Percentiles rank a stretch among this genome's conserved stretches.
Evolutionary conservation across 2,888 invertebrate genomes (phyloP).

Genomic region (Caenorhabditis sp.): DNA sequence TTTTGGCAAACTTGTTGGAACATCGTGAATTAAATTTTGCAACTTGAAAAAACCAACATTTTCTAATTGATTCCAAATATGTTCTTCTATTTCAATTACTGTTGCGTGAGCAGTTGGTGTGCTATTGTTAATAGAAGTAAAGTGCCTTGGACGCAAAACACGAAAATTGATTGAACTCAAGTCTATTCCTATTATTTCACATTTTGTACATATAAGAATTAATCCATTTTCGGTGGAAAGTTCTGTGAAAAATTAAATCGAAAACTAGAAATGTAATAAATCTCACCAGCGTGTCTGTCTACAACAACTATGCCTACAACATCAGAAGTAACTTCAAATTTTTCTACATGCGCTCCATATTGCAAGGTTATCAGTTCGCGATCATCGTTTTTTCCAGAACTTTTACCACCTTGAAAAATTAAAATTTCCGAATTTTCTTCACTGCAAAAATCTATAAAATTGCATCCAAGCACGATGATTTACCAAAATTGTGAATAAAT

Average conservation of each 20-base stretch:
- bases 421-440: background rate
- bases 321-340: conserved; percentile 35
- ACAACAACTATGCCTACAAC: conserved; percentile 31
- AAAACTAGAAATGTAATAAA: background rate
- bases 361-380: conserved; percentile 23
- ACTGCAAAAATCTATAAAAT: too few species aligned
- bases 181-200: conserved; percentile 51
- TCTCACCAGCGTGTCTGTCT: background rate
- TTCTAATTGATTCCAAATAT: conserved; percentile 34
- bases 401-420: conserved; percentile 52
- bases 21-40: background rate
- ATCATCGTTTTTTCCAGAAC: conserved; percentile 47
- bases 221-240: conserved; percentile 14
- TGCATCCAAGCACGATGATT: too few species aligned
- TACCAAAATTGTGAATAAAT: conserved; percentile 4
- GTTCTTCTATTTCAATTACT: conserved; percentile 43
- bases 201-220: conserved; percentile 44
- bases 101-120: conserved; percentile 38
- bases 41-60: conserved; percentile 5
- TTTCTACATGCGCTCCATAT: background rate
- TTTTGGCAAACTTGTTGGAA: too few species aligned
- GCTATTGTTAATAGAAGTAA: conserved; percentile 50
- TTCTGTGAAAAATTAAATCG: background rate
- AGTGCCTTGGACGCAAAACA: conserved; percentile 38
- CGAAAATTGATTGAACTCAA: conserved; percentile 17